phyloP scores from a whole-genome alignment of 1,140 invertebrate species.

The Copidosoma floridanum region DNA sequence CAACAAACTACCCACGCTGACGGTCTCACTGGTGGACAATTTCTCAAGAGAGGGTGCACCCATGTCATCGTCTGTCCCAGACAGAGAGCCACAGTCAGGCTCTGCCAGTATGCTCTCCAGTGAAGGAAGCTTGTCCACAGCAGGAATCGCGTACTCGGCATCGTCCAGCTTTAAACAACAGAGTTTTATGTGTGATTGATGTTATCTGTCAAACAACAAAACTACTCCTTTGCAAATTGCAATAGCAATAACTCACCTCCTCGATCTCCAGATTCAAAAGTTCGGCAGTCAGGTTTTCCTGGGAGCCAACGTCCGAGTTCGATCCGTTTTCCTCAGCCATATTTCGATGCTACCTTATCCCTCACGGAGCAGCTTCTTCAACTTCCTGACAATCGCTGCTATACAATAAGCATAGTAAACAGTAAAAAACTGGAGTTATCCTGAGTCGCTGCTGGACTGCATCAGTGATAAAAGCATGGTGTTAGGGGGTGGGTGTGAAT shows the following conservation, averaged over 20 bases:
- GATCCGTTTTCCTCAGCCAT: conserved; percentile 58
- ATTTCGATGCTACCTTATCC: too few relatives aligned
- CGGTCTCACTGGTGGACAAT: conserved; percentile 49
- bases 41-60: conserved; percentile 41
- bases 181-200: too few relatives aligned
- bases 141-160: conserved; percentile 79
- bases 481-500: too few relatives aligned
- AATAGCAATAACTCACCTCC: conserved; percentile 56
- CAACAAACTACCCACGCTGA: conserved; percentile 50
- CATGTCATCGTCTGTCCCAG: conserved; percentile 61
- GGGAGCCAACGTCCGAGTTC: conserved; percentile 67
- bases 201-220: background rate
- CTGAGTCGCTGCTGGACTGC: too few relatives aligned
- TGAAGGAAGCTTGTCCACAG: conserved; percentile 73
- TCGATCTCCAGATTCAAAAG: conserved; percentile 65
- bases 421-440: too few relatives aligned
- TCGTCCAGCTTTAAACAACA: conserved; percentile 72
- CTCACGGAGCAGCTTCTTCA: too few relatives aligned
- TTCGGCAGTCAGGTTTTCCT: conserved; percentile 62
- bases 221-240: background rate
- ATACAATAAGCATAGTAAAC: too few relatives aligned
- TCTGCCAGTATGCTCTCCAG: conserved; percentile 84
- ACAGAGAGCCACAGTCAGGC: conserved; percentile 62
- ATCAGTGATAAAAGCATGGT: too few relatives aligned
- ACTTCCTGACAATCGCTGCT: too few relatives aligned